Evolutionary conservation across 2,888 invertebrate genomes (phyloP).

Genomic region (Timandra comae): DNA sequence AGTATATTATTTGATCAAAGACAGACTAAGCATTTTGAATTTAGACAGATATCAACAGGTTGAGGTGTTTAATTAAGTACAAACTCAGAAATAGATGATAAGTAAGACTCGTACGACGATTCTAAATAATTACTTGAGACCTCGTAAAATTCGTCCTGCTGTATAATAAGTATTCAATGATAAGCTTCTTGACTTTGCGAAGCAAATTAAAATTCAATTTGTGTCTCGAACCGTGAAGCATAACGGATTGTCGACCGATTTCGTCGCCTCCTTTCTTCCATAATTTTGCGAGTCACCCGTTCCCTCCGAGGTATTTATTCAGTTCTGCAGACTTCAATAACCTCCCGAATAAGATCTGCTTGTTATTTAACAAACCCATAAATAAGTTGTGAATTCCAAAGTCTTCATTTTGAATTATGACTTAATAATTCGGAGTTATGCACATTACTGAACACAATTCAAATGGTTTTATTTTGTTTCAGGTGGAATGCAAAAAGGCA

Average conservation of each 20-base stretch:
- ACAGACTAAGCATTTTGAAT: slow-evolving; percentile 1
- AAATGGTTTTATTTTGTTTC: slow-evolving; percentile 49
- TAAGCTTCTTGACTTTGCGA: slow-evolving; percentile 69
- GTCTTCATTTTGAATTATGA: background rate
- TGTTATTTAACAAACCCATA: slow-evolving; percentile 23
- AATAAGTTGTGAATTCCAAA: slow-evolving; percentile 18
- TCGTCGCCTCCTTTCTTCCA: slow-evolving; percentile 64
- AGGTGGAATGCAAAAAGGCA: slow-evolving; percentile 99
- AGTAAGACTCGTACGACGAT: slow-evolving; percentile 10
- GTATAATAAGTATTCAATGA: slow-evolving; percentile 66
- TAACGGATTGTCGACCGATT: slow-evolving; percentile 67
- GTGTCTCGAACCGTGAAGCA: slow-evolving; percentile 67
- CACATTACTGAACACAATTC: no score
- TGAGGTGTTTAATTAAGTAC: slow-evolving; percentile 11
- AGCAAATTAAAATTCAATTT: slow-evolving; percentile 75
- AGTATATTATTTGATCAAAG: slow-evolving; percentile 7
- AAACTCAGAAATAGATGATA: slow-evolving; percentile 11
- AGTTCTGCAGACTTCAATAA: slow-evolving; percentile 42
- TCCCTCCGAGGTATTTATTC: slow-evolving; percentile 45
- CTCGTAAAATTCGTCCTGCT: slow-evolving; percentile 53
- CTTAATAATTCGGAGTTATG: no score
- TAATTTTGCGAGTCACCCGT: slow-evolving; percentile 60
- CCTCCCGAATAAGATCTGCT: slow-evolving; percentile 8
- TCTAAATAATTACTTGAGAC: slow-evolving; percentile 44
- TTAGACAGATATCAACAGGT: no score